Conservation (phyloP, 2,888 invertebrate genomes). For the Herminia tarsipennalis region DNA sequence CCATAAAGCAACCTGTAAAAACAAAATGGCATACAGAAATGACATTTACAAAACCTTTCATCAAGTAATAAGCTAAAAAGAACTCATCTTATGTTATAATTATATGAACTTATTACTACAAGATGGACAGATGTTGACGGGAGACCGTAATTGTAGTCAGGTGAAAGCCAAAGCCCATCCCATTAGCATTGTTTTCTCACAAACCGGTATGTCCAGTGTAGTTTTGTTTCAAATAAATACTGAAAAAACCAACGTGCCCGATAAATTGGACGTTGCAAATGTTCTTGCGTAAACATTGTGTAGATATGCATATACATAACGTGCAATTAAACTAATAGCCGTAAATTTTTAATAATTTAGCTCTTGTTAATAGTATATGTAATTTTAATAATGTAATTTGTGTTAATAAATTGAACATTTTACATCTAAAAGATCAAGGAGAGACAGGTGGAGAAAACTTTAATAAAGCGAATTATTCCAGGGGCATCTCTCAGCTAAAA, state of each 20-base stretch:
- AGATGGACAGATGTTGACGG: conserved; percentile 36
- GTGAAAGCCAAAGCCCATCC: conserved; percentile 51
- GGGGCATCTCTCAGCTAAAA: too few relatives aligned
- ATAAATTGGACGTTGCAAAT: conserved; percentile 30
- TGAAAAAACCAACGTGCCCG: conserved; percentile 24
- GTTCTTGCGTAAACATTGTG: conserved; percentile 28
- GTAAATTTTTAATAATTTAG: too few relatives aligned
- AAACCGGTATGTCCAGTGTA: conserved; percentile 38
- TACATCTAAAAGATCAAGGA: too few relatives aligned
- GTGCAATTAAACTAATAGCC: background rate
- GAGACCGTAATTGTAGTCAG: conserved; percentile 48
- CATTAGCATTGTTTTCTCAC: conserved; percentile 10
- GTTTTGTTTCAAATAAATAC: conserved; percentile 38
- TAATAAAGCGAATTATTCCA: too few relatives aligned
- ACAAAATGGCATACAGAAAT: background rate
- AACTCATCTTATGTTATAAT: conserved; percentile 8
- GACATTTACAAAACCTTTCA: conserved; percentile 3
- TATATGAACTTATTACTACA: conserved; percentile 1
- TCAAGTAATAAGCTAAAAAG: background rate
- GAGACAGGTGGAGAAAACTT: too few relatives aligned
- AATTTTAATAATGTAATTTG: too few relatives aligned
- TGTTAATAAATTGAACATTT: too few relatives aligned
- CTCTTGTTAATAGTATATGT: too few relatives aligned
- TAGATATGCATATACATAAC: conserved; percentile 7
- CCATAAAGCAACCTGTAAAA: background rate